Evolutionary conservation across 1,140 invertebrate species (phyloP).

Genomic region (Psilanteris sp.): DNA sequence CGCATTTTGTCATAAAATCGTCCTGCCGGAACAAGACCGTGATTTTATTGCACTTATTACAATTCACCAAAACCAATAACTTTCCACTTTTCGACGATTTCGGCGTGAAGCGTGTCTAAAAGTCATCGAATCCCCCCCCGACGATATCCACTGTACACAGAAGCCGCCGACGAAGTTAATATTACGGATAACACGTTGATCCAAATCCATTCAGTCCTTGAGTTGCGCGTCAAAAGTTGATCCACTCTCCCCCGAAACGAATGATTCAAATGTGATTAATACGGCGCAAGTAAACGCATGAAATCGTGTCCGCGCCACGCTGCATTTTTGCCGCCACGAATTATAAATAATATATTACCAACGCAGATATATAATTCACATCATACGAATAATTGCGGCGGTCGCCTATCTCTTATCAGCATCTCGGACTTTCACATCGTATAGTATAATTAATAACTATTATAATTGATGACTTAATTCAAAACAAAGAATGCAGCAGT

Average conservation of each 20-base stretch:
- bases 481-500: conserved; percentile 56
- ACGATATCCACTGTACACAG: too few species aligned
- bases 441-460: conserved; percentile 62
- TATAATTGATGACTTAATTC: conserved; percentile 64
- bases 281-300: conserved; percentile 33
- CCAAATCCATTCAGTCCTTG: too few species aligned
- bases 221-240: conserved; percentile 18
- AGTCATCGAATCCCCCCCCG: too few species aligned
- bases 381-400: conserved; percentile 29
- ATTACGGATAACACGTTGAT: too few species aligned
- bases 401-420: conserved; percentile 53
- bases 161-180: too few species aligned
- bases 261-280: conserved; percentile 50
- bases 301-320: conserved; percentile 23
- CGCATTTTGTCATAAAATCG: too few species aligned
- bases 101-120: too few species aligned
- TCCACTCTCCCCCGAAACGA: conserved; percentile 8
- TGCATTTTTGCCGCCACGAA: conserved; percentile 28
- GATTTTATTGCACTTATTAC: too few species aligned
- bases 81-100: too few species aligned
- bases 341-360: conserved; percentile 53
- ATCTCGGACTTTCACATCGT: conserved; percentile 57
- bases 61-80: too few species aligned
- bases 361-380: conserved; percentile 53
- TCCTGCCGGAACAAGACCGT: too few species aligned